Base-by-base conservation (phyloP, 2,888 invertebrate species). In the Epirrita christyi region DNA sequence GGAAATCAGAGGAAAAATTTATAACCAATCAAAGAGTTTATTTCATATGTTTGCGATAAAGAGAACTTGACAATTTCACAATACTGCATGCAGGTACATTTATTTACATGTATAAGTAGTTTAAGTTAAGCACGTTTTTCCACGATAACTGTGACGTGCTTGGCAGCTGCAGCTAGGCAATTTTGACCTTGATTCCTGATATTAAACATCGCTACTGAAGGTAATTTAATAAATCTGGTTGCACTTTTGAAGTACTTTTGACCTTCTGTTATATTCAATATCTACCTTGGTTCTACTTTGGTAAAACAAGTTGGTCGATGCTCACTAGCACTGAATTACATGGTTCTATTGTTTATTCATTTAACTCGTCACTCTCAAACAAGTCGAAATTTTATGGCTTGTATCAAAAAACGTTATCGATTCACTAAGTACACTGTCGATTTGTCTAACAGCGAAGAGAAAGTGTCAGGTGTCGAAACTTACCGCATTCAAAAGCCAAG, bases 381-480 rank as follows among this genome's bases (percentile, higher is more conserved):
- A 13, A 55, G 44, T 32, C 44, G 14, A 49, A 41, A 49, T 55
- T 34, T 44, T 50, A 44, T 40, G 32, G 36, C 28, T 49, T 10
- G 43, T 47, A 38, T 49, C 14, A 45, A 45, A 46, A 54, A 47
- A 50, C 34, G 27, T 36, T 49, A 55, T 50, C 55, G 27, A 50
- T 41, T 50, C 46, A 59, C 46, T 50, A 42, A 54, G 48, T 65
- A 46, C 50, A 48, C 37, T 55, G 47, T 53, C 40, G 34, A 55
- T 64, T 59, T 64, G 54, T 54, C 62, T 46, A 48, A 53, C 66
- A 61, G 61, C 62, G 61, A 53, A 78, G 85, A 82, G 86, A 86
- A 86, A 85, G 85, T 83, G 76, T 73, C 72, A 72, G 69, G 71
- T 79, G 78, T 77, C 72, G 78, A 80, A 81, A 80, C 69, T 70